Conservation (phyloP, 2,113 vertebrate genomes). For the Talpa occidentalis region DNA sequence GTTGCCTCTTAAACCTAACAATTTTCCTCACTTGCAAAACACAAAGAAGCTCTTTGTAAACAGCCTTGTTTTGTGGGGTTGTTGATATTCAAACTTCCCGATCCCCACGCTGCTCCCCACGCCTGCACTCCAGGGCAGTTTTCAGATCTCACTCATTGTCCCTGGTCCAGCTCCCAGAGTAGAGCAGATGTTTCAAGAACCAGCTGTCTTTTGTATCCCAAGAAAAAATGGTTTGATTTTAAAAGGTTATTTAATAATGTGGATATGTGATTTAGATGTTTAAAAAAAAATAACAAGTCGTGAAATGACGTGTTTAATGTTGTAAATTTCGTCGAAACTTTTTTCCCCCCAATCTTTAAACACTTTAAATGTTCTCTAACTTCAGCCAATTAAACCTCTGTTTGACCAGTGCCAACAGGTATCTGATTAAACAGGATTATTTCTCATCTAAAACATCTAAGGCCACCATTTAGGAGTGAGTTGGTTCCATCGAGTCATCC, state of each 20-base stretch:
- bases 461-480: not conserved
- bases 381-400: not conserved
- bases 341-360: not conserved
- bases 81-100: not conserved
- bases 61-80: not conserved
- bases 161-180: not conserved
- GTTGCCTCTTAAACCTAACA: not conserved
- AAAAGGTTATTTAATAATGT: slow-evolving; percentile 38
- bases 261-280: not conserved
- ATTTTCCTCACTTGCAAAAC: not conserved
- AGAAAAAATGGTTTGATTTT: slow-evolving; percentile 19
- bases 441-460: not conserved
- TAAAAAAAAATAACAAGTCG: not conserved
- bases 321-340: not conserved
- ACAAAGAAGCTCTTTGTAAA: not conserved
- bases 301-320: not conserved
- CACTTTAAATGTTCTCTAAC: not conserved
- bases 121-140: not conserved
- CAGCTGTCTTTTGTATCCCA: not conserved
- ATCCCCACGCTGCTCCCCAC: accelerated
- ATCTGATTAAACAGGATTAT: not conserved
- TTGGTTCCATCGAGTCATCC: not conserved
- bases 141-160: not conserved
- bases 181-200: not conserved
- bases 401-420: not conserved